Conservation (phyloP, 1,140 invertebrate genomes). For the Drosophila punjabiensis region DNA sequence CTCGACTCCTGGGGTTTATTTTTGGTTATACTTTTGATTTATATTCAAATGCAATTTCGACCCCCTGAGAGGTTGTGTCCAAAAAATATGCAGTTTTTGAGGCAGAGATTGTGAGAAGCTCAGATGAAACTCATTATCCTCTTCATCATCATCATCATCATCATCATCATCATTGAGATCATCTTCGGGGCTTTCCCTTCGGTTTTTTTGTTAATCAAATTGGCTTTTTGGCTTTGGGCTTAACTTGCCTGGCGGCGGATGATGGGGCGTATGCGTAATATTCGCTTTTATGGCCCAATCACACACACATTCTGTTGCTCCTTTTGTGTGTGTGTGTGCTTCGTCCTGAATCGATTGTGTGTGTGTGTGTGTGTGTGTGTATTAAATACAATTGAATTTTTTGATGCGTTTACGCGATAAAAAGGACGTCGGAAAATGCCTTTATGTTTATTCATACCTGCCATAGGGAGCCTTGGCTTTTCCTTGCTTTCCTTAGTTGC, state of each 20-base stretch:
- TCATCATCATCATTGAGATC: background rate
- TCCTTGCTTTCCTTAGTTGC: background rate
- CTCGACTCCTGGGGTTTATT: slow-evolving; percentile 16
- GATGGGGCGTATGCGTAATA: slow-evolving; percentile 69
- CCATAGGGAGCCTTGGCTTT: slow-evolving; percentile 9
- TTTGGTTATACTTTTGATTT: slow-evolving; percentile 41
- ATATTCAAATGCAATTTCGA: slow-evolving; percentile 60
- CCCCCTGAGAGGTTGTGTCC: background rate
- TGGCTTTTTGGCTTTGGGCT: slow-evolving; percentile 40
- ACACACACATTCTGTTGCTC: slow-evolving; percentile 38
- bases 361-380: slow-evolving; percentile 20
- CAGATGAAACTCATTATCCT: background rate
- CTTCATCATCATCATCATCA: background rate
- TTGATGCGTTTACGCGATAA: slow-evolving; percentile 74
- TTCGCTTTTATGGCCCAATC: slow-evolving; percentile 59
- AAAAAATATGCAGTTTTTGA: background rate
- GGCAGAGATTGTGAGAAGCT: slow-evolving; percentile 11
- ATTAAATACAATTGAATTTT: slow-evolving; percentile 78
- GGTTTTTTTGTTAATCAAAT: slow-evolving; percentile 65
- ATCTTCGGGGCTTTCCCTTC: slow-evolving; percentile 7
- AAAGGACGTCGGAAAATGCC: slow-evolving; percentile 47
- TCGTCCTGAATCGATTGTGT: slow-evolving; percentile 46
- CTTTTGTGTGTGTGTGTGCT: slow-evolving; percentile 62
- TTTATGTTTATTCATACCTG: slow-evolving; percentile 80
- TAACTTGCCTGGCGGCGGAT: slow-evolving; percentile 21